Evolutionary conservation across 2,888 invertebrate genomes (phyloP).

Genomic region (Lycia hirtaria): DNA sequence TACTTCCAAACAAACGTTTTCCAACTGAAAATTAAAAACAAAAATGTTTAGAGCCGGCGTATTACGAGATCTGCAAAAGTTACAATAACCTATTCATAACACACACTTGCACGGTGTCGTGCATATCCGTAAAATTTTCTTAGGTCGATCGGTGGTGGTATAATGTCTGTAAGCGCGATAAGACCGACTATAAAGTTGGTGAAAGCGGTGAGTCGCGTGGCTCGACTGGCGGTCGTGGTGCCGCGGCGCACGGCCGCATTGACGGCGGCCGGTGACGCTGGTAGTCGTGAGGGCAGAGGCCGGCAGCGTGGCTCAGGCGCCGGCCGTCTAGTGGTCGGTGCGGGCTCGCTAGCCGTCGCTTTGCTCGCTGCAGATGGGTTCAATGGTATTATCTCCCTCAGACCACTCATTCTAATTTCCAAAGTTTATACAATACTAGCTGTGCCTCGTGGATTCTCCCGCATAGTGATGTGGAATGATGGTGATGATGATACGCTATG

Average conservation of each 20-base stretch:
- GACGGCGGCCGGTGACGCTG: slow-evolving; percentile 19
- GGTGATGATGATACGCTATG: no score
- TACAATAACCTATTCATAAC: not conserved
- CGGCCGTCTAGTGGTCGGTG: slow-evolving; percentile 43
- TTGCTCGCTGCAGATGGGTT: slow-evolving; percentile 72
- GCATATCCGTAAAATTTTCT: no score
- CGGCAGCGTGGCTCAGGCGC: slow-evolving; percentile 23
- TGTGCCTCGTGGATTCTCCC: no score
- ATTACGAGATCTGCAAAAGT: slow-evolving; percentile 23
- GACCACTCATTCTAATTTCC: not conserved
- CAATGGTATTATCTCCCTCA: slow-evolving; percentile 58
- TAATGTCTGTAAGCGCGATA: slow-evolving; percentile 29
- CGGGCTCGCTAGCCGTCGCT: slow-evolving; percentile 64
- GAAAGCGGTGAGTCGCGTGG: slow-evolving; percentile 46
- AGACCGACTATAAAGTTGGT: slow-evolving; percentile 19
- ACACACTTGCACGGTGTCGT: not conserved
- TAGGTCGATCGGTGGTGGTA: no score
- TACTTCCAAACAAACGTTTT: not conserved
- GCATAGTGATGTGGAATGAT: no score
- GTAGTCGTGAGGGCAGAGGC: slow-evolving; percentile 36
- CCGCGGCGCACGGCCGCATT: slow-evolving; percentile 35
- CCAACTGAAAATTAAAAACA: not conserved
- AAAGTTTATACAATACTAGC: no score
- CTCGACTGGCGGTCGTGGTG: slow-evolving; percentile 47
- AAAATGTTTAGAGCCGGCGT: slow-evolving; percentile 37